Conservation (phyloP, 2,113 vertebrate genomes). For the Agapornis roseicollis region DNA sequence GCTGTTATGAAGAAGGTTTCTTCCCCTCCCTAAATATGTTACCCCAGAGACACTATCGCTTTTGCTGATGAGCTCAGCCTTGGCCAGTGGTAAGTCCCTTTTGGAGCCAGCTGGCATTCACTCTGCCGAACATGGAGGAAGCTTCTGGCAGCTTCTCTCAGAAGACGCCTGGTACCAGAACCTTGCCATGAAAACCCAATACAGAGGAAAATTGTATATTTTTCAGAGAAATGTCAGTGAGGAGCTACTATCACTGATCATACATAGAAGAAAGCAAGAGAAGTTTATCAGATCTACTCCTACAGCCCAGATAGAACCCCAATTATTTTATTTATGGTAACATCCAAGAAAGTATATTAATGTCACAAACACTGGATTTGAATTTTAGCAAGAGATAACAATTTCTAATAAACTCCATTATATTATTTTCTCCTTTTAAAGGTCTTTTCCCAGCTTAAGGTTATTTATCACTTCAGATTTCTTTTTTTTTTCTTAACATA, state of each 20-base stretch:
- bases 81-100: fast-evolving
- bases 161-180: fast-evolving
- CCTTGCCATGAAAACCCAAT: neutral
- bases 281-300: neutral
- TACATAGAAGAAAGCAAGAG: neutral
- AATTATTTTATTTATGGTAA: neutral
- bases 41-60: neutral
- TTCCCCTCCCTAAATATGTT: neutral
- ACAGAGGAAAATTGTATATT: neutral
- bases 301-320: neutral
- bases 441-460: neutral
- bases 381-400: neutral
- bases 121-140: fast-evolving
- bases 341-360: neutral
- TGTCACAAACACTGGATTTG: neutral
- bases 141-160: neutral
- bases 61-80: neutral
- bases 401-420: neutral
- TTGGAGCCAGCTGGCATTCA: neutral
- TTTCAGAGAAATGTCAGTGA: neutral
- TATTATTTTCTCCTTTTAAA: neutral
- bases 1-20: neutral
- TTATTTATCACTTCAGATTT: neutral
- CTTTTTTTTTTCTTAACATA: neutral
- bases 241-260: neutral